phyloP scores from a whole-genome alignment of 1,140 invertebrate genomes.

The Heliconius hewitsoni region DNA sequence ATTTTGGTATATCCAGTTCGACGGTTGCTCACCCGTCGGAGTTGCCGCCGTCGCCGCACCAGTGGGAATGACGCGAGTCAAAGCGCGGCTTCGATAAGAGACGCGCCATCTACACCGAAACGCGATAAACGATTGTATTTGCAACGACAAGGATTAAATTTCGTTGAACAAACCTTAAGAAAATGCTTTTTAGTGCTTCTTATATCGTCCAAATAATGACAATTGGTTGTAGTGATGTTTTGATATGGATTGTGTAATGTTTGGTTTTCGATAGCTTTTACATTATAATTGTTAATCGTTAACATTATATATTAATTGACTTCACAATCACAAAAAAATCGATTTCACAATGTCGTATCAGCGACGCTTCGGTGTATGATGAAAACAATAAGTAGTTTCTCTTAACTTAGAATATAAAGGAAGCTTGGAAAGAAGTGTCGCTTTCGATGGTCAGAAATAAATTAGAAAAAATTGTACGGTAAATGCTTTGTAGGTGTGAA shows the following conservation, averaged over 20 bases:
- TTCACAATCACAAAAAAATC: not conserved
- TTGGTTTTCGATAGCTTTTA: not conserved
- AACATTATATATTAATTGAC: not conserved
- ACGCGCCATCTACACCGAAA: constrained; percentile 59
- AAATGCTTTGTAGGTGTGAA: constrained; percentile 10
- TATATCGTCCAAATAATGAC: not conserved
- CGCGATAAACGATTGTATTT: constrained; percentile 32
- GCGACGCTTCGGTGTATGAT: constrained; percentile 2
- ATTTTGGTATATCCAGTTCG: constrained; percentile 87
- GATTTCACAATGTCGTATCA: constrained; percentile 1
- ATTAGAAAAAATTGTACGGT: not conserved
- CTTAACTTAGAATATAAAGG: not conserved
- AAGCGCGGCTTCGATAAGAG: constrained; percentile 58
- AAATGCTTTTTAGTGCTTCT: constrained; percentile 6
- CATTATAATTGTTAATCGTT: not conserved
- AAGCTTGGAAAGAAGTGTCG: constrained; percentile 8
- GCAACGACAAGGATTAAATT: not conserved
- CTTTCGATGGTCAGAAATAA: constrained; percentile 10
- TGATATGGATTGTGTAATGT: not conserved
- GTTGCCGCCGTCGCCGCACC: constrained; percentile 97
- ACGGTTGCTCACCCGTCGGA: constrained; percentile 98
- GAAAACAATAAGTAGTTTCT: constrained; percentile 10
- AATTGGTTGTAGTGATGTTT: not conserved
- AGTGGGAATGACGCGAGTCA: constrained; percentile 92
- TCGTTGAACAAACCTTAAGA: not conserved